Base-by-base conservation (phyloP, 2,113 vertebrate species). In the Lampris incognitus region DNA sequence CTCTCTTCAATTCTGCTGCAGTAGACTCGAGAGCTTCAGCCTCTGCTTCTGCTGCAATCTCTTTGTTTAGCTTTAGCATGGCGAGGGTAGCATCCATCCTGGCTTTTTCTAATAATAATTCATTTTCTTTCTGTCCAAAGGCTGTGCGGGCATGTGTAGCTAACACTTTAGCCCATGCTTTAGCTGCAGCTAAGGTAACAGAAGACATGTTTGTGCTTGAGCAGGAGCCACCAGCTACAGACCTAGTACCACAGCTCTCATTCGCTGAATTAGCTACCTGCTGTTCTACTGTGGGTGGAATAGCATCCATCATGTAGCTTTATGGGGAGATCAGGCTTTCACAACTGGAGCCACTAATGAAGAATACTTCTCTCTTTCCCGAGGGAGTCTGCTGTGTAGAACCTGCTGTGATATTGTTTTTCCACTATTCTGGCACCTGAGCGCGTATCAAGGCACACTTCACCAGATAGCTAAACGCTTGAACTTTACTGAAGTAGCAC, bases 181-280 rank as follows among this genome's bases (percentile, higher is more conserved):
- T 52, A 54, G 50, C 37, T 52, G 49, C 50, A 67, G 65, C 65
- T 40, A 40, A 67, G 65, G 49, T 54, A 54, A 36, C 49, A 54
- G 49, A 67, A 52, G 50, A 67, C 37, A 54, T 67, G 49, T 54
- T 67, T 67, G 63, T 7, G 48, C 48, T 66, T 66, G 63, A 66
- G 36, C 63, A 37, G 5, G 50, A 51, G 50, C 8, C 2, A n/a
- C 63, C 36, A 50, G 63, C 63, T 66, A 66, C 63, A 37, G 63
- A 66, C 46, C 54, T 55, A 5, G 54, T 55, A n/a, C 2, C 54
- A 24, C 13, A 24, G 4, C 11, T 8, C 54, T 55, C 54, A 24
- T 24, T 24, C 24, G 24, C 24, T 24, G 24, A 24, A 24, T 24
- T 24, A 24, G 24, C 24, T n/a, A 2, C 63, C 37, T 24, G 48